Base-by-base conservation (phyloP, 2,797 vertebrate genomes). In the Mormyrus hasselquistii region DNA sequence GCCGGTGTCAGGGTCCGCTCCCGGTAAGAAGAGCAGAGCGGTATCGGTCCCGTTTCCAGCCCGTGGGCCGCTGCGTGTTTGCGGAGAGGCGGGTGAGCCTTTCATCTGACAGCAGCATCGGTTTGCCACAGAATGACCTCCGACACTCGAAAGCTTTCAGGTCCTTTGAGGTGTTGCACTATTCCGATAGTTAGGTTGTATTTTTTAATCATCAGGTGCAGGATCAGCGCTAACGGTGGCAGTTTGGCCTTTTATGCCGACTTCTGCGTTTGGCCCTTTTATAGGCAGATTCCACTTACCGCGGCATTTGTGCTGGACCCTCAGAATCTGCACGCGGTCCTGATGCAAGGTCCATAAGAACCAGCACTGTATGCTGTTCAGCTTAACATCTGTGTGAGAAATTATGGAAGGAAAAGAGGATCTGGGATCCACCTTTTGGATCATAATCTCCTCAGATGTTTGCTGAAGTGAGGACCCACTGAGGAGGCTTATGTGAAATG, bases 51-150 rank as follows among this genome's bases (percentile, higher is more conserved):
- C 3, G 59, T 12, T 29, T 34, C 9, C 25, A 12, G 65, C 65
- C 65, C 0, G 62, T n/a, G 25, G 62, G 62, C 62, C 34, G 62
- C 65, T 29, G 25, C n/a, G 53, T 22, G n/a, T 41, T 52, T 8
- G 79, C 86, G 25, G 86, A 47, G 3, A 79, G 89, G 41, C 55
- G 89, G 69, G 10, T 76, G 2, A 22, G 47, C 34, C 25, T 90
- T 91, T 90, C 88, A 89, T 90, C 79, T 88, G 73, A 91, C 89
- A 88, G 88, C 19, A 6, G 50, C 50, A 59, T 6, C n/a, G 22
- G 14, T 52, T 50, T 34, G 47, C 22, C n/a, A 0, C 49, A 25
- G 47, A 53, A 25, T 85, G 49, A 53, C 83, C 83, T 52, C 49
- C 14, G 83, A 85, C 22, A 14, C 50, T 34, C 9, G 0, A 22